These are phyloP conservation scores for Halcyon chelicuti DNA, from an alignment of 2,797 vertebrate genomes.

Conservation along the genomic window DNA sequence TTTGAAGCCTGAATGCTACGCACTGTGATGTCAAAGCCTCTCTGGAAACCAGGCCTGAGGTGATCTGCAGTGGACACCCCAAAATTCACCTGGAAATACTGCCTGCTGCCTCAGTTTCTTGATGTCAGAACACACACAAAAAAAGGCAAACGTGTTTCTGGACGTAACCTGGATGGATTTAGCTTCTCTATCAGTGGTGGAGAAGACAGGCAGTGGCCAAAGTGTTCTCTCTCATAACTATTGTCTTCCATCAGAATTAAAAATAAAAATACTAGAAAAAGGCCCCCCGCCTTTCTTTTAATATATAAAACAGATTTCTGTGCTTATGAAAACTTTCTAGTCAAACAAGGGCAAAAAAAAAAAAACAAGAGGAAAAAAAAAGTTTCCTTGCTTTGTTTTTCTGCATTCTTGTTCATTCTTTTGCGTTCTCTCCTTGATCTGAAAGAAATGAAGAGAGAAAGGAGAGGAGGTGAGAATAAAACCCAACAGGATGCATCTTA, in stretches of 20 bases:
- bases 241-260: rapidly evolving
- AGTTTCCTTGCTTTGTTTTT: background rate
- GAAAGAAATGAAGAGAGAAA: background rate
- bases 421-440: background rate
- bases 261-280: background rate
- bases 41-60: background rate
- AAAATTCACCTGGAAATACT: background rate
- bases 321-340: background rate
- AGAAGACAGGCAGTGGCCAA: background rate
- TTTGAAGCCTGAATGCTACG: background rate
- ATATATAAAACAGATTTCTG: background rate
- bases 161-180: background rate
- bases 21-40: background rate
- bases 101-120: background rate
- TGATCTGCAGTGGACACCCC: background rate
- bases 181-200: background rate
- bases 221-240: background rate
- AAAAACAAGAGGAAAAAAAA: background rate
- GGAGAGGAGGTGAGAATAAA: constrained; percentile 70
- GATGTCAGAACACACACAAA: background rate
- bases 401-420: constrained; percentile 22
- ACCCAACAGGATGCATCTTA: constrained; percentile 4
- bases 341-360: background rate
- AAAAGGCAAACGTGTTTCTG: background rate
- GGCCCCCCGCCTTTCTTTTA: too few relatives aligned